Base-by-base conservation (phyloP, 2,888 invertebrate genomes). In the Trachelus tabidus region DNA sequence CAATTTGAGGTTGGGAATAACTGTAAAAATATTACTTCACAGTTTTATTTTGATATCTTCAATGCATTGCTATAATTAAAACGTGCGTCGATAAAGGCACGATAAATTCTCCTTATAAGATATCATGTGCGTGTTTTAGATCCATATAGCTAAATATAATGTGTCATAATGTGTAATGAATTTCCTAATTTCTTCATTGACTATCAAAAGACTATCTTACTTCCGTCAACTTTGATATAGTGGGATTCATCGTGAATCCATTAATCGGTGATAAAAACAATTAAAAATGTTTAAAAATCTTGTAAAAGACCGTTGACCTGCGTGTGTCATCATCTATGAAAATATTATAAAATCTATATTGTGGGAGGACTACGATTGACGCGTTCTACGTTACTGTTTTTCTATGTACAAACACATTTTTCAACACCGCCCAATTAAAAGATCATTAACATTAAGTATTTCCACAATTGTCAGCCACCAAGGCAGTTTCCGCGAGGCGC, bases 91-190 rank as follows among this genome's bases (percentile, higher is more conserved):
- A 35, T 35, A 35, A 74, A 74, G 74, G 74, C 74, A 74, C 74
- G 74, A 34, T 74, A 12, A 35, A 34, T 40, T n/a, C 30, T 31
- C 11, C 23, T 30, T 35, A 74, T 71, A 15, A 71, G 33, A 4
- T 71, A 71, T 71, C 34, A 35, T 74, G 74, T 74, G 74, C 74
- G 74, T 74, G 74, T 74, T 74, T 74, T 56, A 56, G 56, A 23
- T 56, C 23, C 23, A 56, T 23, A 56, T 23, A 56, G 56, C 23
- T 56, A 56, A 56, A 56, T 56, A 56, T 56, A 9, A 15, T 56
- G 56, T 23, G 6, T 56, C 56, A 56, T 2, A 9, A 56, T 56
- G 23, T 56, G 2, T 56, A 56, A 56, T 23, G 56, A 56, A 15
- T 23, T 56, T 9, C 23, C 6, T 56, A 23, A 56, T 23, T 56